phyloP scores from a whole-genome alignment of 2,113 vertebrate genomes.

The Pygoscelis adeliae region DNA sequence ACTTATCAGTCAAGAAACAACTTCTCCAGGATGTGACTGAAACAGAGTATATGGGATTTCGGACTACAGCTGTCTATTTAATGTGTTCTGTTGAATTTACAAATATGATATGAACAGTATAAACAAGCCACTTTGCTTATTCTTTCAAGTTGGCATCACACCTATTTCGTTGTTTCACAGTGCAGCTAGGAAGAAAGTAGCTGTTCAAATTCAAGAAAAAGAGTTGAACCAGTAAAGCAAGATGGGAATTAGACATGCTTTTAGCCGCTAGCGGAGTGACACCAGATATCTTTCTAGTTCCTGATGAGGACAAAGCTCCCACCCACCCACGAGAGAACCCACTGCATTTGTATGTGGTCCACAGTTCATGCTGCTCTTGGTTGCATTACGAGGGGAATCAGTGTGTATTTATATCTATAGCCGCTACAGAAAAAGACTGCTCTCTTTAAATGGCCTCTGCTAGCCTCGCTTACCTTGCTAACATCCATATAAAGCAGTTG shows the following conservation, averaged over 20 bases:
- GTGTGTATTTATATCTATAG: background rate
- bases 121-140: background rate
- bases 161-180: background rate
- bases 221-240: background rate
- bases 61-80: background rate
- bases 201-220: background rate
- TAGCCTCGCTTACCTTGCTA: background rate
- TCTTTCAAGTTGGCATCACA: background rate
- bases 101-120: background rate
- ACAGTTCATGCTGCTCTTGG: background rate
- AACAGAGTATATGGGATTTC: background rate
- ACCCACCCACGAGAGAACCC: background rate
- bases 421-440: background rate
- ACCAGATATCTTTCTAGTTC: background rate
- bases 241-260: background rate
- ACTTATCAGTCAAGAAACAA: background rate
- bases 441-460: background rate
- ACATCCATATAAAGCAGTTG: background rate
- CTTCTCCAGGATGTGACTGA: background rate
- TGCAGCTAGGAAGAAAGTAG: background rate
- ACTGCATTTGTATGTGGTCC: background rate
- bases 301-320: background rate
- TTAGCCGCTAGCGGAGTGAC: background rate
- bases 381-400: rapidly evolving
- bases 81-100: background rate